Evolutionary conservation across 2,113 vertebrate species (phyloP), one percentile per base, ranked within the genome.

Genomic region (Indicator indicator): DNA sequence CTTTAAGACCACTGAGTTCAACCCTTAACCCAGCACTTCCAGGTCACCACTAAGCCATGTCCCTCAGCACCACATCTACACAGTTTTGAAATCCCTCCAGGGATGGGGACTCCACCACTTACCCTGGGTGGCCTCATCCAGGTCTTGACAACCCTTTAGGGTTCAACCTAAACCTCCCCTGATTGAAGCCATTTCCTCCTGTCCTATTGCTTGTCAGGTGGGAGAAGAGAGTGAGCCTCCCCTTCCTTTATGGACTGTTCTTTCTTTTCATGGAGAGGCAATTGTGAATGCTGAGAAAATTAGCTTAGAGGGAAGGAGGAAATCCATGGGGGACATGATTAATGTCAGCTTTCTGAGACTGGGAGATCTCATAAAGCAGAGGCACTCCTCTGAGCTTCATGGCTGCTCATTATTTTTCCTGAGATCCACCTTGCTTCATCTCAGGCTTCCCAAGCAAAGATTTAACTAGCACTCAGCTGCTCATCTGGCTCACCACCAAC

Each of bases 251-350:
- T 50, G 46, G 24, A 46, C 32, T 50, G 32, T n/a, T 32, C n/a
- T 44, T 16, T 33, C 23, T 44, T 68, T 7, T 42, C 32, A 30
- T 13, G 32, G 42, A 65, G 48, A 48, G 33, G 4, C 7, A 77
- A 33, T 27, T 4, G 1, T 0, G 1, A 70, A 58, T 15, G 24
- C 5, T 23, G 3, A 44, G 56, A 48, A 70, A 68, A 74, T 14
- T 0, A 70, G 20, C 16, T 63, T 2, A 27, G 59, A 12, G 36
- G 32, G 68, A 62, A 44, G 50, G 80, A 68, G 74, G 68, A 63
- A 67, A 42, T 8, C 30, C 4, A 1, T 1, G 14, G 16, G 23
- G 55, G 10, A 9, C 12, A 28, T 33, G 24, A 54, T 65, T 24
- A 33, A 2, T 2, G 16, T 15, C 48, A 56, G 33, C 2, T 62